Conservation (phyloP, 2,888 invertebrate species). For the Athalia circularis region DNA sequence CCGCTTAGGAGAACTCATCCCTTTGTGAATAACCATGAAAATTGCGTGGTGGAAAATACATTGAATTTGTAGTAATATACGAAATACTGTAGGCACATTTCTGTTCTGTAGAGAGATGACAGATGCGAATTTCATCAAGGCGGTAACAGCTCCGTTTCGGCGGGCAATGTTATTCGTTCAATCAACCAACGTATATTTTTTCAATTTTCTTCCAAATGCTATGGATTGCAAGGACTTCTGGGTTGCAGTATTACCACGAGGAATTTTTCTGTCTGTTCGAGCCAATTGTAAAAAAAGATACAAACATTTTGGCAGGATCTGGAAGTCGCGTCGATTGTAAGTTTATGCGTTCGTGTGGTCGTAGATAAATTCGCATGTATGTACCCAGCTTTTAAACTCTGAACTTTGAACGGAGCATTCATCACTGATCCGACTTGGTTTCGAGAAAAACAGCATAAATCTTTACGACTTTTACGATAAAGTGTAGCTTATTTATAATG, state of each 20-base stretch:
- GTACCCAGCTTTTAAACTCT: neutral
- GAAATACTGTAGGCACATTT: too few species aligned
- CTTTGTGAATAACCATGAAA: neutral
- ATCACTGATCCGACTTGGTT: neutral
- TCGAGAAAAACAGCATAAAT: neutral
- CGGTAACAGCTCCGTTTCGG: neutral
- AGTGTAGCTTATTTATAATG: constrained; percentile 7
- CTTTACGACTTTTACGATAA: neutral
- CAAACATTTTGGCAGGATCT: too few species aligned
- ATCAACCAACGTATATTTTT: neutral
- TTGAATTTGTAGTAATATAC: neutral
- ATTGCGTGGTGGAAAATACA: neutral
- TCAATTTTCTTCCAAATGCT: constrained; percentile 9
- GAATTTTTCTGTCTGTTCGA: too few species aligned
- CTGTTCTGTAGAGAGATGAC: neutral
- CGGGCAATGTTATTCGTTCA: neutral
- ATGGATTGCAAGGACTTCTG: neutral
- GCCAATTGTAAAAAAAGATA: too few species aligned
- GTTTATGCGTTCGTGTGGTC: too few species aligned
- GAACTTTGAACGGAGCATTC: neutral
- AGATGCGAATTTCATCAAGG: constrained; percentile 12
- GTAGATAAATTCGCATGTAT: neutral
- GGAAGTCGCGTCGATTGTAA: too few species aligned
- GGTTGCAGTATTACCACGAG: too few species aligned
- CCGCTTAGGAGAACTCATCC: neutral